phyloP scores from a whole-genome alignment of 2,888 invertebrate genomes.

The Drosophila falleni region DNA sequence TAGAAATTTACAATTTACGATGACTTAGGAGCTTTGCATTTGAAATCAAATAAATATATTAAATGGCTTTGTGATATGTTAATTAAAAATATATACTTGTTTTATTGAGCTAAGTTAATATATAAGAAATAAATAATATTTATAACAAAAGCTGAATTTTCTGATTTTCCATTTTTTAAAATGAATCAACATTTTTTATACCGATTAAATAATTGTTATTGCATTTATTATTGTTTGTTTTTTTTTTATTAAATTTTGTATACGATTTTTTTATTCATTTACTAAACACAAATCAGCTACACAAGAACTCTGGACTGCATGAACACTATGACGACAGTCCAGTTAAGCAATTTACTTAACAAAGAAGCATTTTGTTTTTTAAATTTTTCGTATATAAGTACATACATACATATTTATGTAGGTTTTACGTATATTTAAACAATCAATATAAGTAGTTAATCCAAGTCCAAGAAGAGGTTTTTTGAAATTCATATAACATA shows the following conservation, averaged over 20 bases:
- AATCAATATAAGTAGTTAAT: conserved; percentile 45
- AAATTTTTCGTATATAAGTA: conserved; percentile 27
- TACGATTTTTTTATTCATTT: conserved; percentile 52
- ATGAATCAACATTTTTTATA: conserved; percentile 12
- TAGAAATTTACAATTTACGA: conserved; percentile 6
- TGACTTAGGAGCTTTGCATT: conserved; percentile 30
- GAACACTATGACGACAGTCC: conserved; percentile 36
- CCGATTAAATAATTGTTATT: conserved; percentile 57
- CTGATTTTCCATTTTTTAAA: not conserved
- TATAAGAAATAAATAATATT: conserved; percentile 7
- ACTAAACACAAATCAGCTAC: conserved; percentile 75
- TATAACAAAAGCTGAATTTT: not conserved
- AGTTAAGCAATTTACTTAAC: conserved; percentile 64
- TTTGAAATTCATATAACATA: conserved; percentile 23
- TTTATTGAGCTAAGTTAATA: conserved; percentile 7
- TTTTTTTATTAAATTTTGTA: conserved; percentile 6
- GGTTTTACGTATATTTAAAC: conserved; percentile 42
- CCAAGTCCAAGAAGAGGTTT: conserved; percentile 23
- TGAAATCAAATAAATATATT: conserved; percentile 43
- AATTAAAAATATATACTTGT: conserved; percentile 8
- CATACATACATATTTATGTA: conserved; percentile 14
- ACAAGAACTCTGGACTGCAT: conserved; percentile 57
- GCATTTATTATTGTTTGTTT: conserved; percentile 52
- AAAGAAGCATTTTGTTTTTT: conserved; percentile 49
- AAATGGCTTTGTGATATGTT: conserved; percentile 52